Evolutionary conservation across 2,888 invertebrate genomes (phyloP).

Genomic region (Entomobrya multifasciata): DNA sequence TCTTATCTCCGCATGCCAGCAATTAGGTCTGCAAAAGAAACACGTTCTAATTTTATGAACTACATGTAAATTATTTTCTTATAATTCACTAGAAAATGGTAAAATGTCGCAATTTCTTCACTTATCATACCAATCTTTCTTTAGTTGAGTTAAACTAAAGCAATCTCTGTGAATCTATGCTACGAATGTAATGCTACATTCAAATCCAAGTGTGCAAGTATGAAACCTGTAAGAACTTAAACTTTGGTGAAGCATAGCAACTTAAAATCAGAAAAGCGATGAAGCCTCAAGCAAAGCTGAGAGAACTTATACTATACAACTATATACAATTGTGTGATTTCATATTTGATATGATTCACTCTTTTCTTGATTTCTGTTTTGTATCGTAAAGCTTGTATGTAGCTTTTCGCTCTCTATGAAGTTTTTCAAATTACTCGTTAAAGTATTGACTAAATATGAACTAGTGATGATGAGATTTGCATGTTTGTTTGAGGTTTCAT

Average conservation of each 20-base stretch:
- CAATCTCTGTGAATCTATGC: too few relatives aligned
- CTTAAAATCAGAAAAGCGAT: neutral
- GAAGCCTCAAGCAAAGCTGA: constrained; percentile 10
- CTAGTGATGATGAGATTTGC: too few relatives aligned
- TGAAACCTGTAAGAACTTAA: too few relatives aligned
- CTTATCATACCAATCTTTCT: too few relatives aligned
- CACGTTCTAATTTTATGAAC: neutral
- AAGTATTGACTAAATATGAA: constrained; percentile 5
- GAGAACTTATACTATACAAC: too few relatives aligned
- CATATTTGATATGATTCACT: neutral
- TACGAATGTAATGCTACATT: neutral
- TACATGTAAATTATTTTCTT: too few relatives aligned
- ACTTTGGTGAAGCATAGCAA: neutral
- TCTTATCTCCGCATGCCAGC: neutral
- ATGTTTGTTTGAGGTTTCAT: constrained; percentile 1
- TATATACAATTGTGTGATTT: constrained; percentile 37
- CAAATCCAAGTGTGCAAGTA: too few relatives aligned
- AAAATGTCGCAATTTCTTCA: too few relatives aligned
- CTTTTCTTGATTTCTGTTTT: neutral
- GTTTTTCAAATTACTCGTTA: neutral
- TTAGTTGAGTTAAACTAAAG: too few relatives aligned
- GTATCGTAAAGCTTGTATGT: too few relatives aligned
- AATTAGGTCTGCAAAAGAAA: neutral
- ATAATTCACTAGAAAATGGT: too few relatives aligned
- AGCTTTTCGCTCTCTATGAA: neutral